A percentile compares a stretch with the other conserved stretches of the same genome.
These are phyloP conservation scores for Pachycephus smyrnensis DNA, from an alignment of 2,888 invertebrate species.

Conservation along the genomic window DNA sequence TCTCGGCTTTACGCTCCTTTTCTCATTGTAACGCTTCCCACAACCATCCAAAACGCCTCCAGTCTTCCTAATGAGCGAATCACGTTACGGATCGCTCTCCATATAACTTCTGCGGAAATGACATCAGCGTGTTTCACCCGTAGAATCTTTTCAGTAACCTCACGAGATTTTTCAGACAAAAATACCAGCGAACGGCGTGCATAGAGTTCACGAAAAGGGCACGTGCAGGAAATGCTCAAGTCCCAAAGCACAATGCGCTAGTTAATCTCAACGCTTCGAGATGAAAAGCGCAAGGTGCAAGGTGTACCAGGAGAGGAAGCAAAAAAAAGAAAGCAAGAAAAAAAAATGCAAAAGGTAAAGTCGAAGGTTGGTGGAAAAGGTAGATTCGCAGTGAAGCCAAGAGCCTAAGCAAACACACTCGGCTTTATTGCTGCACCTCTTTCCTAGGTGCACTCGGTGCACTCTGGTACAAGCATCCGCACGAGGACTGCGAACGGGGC, in stretches of 20 bases:
- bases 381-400: slow-evolving; percentile 42
- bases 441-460: slow-evolving; percentile 23
- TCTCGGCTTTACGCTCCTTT: slow-evolving; percentile 2
- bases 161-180: not conserved
- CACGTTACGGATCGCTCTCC: slow-evolving; percentile 41
- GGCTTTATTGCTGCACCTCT: slow-evolving; percentile 62
- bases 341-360: slow-evolving; percentile 1
- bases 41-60: not conserved
- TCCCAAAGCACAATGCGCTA: not conserved
- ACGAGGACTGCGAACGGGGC: not conserved
- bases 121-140: slow-evolving; percentile 29
- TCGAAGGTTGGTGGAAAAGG: not conserved
- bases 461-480: not conserved
- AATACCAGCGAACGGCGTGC: not conserved
- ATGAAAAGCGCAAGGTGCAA: slow-evolving; percentile 10
- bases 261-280: not conserved
- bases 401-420: slow-evolving; percentile 64
- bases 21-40: slow-evolving; percentile 1
- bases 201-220: slow-evolving; percentile 12
- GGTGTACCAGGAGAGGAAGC: slow-evolving; percentile 19
- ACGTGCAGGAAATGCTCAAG: not conserved
- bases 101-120: slow-evolving; percentile 38
- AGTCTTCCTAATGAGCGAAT: slow-evolving; percentile 38
- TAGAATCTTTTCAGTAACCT: not conserved
- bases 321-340: slow-evolving; percentile 20